A percentile compares a stretch with the other conserved stretches of the same genome.
Evolutionary conservation across 2,888 invertebrate genomes (phyloP).

Genomic region (Spisula subtruncata): DNA sequence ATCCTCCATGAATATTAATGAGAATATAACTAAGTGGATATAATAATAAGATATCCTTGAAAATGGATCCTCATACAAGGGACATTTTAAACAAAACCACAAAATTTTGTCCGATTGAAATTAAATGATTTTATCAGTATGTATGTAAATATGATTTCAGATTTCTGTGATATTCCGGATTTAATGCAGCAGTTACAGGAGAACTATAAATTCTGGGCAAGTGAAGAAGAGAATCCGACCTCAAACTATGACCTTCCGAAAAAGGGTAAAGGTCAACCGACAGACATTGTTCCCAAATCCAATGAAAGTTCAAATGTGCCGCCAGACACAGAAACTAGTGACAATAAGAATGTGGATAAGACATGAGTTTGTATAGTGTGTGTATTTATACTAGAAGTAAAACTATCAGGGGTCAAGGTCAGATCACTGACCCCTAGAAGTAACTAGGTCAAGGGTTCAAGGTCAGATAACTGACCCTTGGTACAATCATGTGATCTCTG

Average conservation of each 20-base stretch:
- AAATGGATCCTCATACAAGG: too few species aligned
- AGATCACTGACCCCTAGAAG: neutral
- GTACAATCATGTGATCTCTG: slow-evolving; percentile 62
- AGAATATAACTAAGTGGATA: too few species aligned
- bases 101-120: too few species aligned
- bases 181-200: slow-evolving; percentile 93
- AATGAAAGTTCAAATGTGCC: slow-evolving; percentile 43
- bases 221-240: slow-evolving; percentile 86
- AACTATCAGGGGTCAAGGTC: slow-evolving; percentile 11
- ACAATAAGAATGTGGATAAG: slow-evolving; percentile 50
- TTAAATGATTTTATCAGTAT: slow-evolving; percentile 11
- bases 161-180: slow-evolving; percentile 97
- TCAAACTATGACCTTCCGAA: slow-evolving; percentile 60
- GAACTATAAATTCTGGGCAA: slow-evolving; percentile 97
- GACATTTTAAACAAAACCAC: too few species aligned
- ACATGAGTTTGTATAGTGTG: slow-evolving; percentile 51
- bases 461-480: slow-evolving; percentile 28
- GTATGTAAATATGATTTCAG: too few species aligned
- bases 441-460: neutral
- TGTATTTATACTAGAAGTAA: neutral
- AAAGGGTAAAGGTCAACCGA: slow-evolving; percentile 43
- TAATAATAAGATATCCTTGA: too few species aligned
- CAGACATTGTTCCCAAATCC: slow-evolving; percentile 48
- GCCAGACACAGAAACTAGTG: slow-evolving; percentile 28
- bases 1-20: too few species aligned